These are phyloP conservation scores for Nowickia ferox DNA, from an alignment of 2,888 invertebrate genomes.

Conservation along the genomic window DNA sequence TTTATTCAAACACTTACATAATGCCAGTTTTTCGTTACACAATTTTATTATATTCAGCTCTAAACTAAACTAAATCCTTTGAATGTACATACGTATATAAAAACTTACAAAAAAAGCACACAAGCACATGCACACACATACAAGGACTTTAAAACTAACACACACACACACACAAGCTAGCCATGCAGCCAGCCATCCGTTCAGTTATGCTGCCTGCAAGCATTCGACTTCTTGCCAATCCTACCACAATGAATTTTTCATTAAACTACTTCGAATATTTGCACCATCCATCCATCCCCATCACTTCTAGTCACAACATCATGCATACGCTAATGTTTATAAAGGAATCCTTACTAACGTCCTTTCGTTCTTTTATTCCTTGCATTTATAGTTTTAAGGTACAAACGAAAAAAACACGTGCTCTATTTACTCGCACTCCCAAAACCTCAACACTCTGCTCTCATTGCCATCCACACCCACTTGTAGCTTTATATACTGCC, in stretches of 20 bases:
- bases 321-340: constrained; percentile 32
- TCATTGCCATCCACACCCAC: constrained; percentile 64
- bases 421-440: constrained; percentile 61
- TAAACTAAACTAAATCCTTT: constrained; percentile 68
- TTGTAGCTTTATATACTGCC: constrained; percentile 68
- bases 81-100: constrained; percentile 50
- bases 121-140: constrained; percentile 9
- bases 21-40: constrained; percentile 46
- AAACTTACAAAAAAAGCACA: background rate
- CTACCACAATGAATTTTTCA: constrained; percentile 56
- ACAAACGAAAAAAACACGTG: constrained; percentile 66
- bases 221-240: constrained; percentile 18
- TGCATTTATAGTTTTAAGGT: constrained; percentile 48
- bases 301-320: background rate
- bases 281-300: background rate
- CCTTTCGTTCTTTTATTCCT: constrained; percentile 36
- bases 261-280: constrained; percentile 50
- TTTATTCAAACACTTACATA: constrained; percentile 33
- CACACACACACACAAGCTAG: constrained; percentile 3
- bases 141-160: constrained; percentile 19
- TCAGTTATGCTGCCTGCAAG: constrained; percentile 24
- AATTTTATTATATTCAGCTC: constrained; percentile 61
- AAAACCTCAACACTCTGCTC: constrained; percentile 6
- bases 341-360: constrained; percentile 58
- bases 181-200: constrained; percentile 21